Evolutionary conservation across 2,797 vertebrate genomes (phyloP), one percentile per base, ranked within the genome.

Genomic region (Erethizon dorsatum): DNA sequence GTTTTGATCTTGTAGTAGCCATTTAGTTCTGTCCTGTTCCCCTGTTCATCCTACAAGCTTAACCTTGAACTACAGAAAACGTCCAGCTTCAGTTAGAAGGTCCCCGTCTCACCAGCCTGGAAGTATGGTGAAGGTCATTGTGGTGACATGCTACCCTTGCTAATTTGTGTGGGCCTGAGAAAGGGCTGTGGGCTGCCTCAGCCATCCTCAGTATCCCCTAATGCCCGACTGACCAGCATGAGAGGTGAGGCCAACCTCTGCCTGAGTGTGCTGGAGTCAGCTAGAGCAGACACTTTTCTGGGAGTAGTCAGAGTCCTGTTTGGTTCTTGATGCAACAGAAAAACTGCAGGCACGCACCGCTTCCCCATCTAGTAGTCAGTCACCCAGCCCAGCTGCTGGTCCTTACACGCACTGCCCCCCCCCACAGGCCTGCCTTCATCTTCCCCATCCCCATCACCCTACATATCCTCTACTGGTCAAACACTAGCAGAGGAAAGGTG

Each of bases 1-100:
- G 90, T 93, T 97, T 93, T 90, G 90, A 91, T 94, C 88, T 88
- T 56, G 52, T 50, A 2, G 15, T 63, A 54, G 20, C 37, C 15
- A 6, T 77, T 86, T 86, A 33, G 26, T 89, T 89, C 75, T 91
- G 45, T 41, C 24, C 45, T 61, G 33, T 93, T 61, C 45, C 37
- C 31, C 82, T 3, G 0, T 92, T 63, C 24, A 45, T 87, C 57
- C 63, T 65, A 73, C 28, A 83, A 50, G 24, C 61, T 57, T 87
- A 41, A 85, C 88, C 67, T 95, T 85, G 79, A 85, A 69, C 61
- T 52, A 12, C 15, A 54, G 79, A 91, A 90, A 83, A 85, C 33
- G 56, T 11, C 63, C 67, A 90, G 92, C 57, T 77, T 92, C 37
- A 13, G 0, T n/a, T 57, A 79, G 71, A 77, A 92, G 56, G 31